Conservation (phyloP, 1,140 invertebrate species). For the Aphidius gifuensis region DNA sequence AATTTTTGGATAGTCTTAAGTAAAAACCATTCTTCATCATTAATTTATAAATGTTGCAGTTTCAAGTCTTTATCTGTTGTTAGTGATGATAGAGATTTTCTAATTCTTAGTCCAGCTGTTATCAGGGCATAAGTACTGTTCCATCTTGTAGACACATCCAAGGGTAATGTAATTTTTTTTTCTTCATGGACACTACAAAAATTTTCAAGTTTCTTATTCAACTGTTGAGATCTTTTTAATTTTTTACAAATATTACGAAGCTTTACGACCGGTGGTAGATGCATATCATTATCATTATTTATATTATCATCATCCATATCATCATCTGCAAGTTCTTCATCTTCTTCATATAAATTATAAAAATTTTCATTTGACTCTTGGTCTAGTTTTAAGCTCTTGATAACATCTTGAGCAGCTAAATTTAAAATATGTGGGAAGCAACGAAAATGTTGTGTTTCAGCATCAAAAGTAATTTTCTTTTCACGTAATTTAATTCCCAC, state of each 20-base stretch:
- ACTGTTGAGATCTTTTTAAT: slow-evolving; percentile 19
- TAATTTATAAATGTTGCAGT: background rate
- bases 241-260: slow-evolving; percentile 5
- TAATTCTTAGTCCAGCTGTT: slow-evolving; percentile 7
- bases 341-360: slow-evolving; percentile 5
- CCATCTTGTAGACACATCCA: slow-evolving; percentile 17
- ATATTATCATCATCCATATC: slow-evolving; percentile 1
- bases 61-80: background rate
- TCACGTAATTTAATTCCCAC: slow-evolving; percentile 10
- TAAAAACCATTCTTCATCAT: background rate
- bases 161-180: slow-evolving; percentile 8
- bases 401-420: slow-evolving; percentile 17
- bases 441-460: slow-evolving; percentile 17
- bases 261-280: background rate
- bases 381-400: slow-evolving; percentile 8
- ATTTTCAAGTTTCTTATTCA: slow-evolving; percentile 3
- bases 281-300: background rate
- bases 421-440: slow-evolving; percentile 17
- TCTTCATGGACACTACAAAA: slow-evolving; percentile 5
- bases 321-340: background rate
- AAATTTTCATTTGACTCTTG: background rate
- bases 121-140: slow-evolving; percentile 13
- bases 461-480: slow-evolving; percentile 1
- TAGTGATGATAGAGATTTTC: background rate
- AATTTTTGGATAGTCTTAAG: slow-evolving; percentile 14